Conservation (phyloP, 1,140 invertebrate species). For the Papilio helenus region DNA sequence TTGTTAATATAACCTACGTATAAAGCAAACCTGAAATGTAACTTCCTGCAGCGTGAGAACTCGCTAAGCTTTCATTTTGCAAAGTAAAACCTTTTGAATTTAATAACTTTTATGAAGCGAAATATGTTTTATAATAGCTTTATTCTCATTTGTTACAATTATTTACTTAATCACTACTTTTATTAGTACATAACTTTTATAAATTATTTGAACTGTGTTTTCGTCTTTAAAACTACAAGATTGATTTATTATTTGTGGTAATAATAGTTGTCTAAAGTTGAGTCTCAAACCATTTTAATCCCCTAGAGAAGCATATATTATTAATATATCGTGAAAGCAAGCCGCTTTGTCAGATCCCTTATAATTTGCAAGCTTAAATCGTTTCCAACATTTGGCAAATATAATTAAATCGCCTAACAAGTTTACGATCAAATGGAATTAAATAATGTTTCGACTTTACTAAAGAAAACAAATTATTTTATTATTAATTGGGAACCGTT, state of each 20-base stretch:
- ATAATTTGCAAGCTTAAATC: conserved; percentile 15
- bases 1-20: conserved; percentile 24
- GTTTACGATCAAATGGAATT: background rate
- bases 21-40: conserved; percentile 14
- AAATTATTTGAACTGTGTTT: too few species aligned
- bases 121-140: background rate
- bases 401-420: background rate
- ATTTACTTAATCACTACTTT: too few species aligned
- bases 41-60: conserved; percentile 6
- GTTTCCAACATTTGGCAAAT: conserved; percentile 7
- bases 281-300: background rate
- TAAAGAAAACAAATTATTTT: background rate
- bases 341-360: conserved; percentile 10
- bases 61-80: conserved; percentile 16
- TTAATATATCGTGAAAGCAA: background rate
- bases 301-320: background rate
- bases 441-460: background rate
- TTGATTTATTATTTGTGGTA: background rate
- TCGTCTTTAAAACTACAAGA: background rate
- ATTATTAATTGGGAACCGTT: background rate
- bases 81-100: background rate
- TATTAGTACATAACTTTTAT: too few species aligned
- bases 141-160: background rate
- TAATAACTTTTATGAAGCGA: background rate
- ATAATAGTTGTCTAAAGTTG: background rate